Evolutionary conservation across 2,888 invertebrate genomes (phyloP).

Genomic region (Argyresthia goedartella): DNA sequence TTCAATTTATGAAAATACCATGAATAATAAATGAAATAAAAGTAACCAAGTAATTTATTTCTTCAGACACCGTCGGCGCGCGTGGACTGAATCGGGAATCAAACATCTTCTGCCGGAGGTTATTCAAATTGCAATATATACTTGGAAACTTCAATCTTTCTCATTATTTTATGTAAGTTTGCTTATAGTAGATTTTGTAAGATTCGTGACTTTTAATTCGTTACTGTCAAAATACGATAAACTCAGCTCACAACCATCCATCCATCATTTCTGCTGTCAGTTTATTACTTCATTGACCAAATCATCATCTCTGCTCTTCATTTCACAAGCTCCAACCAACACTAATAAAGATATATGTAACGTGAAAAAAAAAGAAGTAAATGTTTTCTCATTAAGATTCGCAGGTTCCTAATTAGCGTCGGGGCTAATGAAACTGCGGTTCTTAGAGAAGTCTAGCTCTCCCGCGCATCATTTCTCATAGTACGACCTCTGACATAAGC

Average conservation of each 20-base stretch:
- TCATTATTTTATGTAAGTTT: not conserved
- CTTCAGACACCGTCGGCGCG: constrained; percentile 13
- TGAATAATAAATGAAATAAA: constrained; percentile 29
- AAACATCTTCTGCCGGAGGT: not conserved
- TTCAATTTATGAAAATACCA: constrained; percentile 26
- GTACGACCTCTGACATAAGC: constrained; percentile 43
- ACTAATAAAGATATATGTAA: not conserved
- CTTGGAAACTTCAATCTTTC: not conserved
- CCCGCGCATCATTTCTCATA: constrained; percentile 64
- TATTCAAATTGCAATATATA: not conserved
- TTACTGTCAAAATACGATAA: too few species aligned
- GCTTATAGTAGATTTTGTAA: not conserved
- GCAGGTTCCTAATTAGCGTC: constrained; percentile 52
- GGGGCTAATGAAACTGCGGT: constrained; percentile 46
- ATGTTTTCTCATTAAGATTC: constrained; percentile 41
- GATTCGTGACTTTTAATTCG: too few species aligned
- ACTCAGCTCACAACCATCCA: too few species aligned
- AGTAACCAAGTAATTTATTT: constrained; percentile 21
- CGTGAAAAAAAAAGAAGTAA: constrained; percentile 12
- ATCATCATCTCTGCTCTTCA: too few species aligned
- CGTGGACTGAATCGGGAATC: constrained; percentile 9
- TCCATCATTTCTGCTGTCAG: too few species aligned
- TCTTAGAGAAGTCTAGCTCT: constrained; percentile 23
- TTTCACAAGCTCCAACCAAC: not conserved
- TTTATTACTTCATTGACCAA: too few species aligned